Percentiles rank a stretch among this genome's conserved stretches.
phyloP scores from a whole-genome alignment of 2,797 vertebrate genomes.

The Enteromius treurensis region DNA sequence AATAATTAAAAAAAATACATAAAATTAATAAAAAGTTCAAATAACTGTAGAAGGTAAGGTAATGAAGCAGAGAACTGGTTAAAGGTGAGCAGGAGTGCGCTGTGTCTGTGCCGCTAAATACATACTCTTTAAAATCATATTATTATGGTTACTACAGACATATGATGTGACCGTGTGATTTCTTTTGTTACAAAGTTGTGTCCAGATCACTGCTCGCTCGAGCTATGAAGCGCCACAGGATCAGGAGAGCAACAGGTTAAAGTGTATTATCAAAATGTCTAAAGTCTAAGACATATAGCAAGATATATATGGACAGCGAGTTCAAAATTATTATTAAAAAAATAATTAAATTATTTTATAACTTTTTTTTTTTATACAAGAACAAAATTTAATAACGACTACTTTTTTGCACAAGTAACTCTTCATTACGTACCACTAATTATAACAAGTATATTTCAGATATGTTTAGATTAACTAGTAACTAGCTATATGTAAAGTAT shows the following conservation, averaged over 20 bases:
- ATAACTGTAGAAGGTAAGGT: not conserved
- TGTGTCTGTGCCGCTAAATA: not conserved
- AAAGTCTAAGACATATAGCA: too few relatives aligned
- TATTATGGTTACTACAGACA: not conserved
- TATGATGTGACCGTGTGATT: not conserved
- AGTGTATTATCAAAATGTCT: not conserved
- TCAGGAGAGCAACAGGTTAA: not conserved
- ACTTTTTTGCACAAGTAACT: not conserved
- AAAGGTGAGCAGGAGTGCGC: not conserved
- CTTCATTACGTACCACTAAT: not conserved
- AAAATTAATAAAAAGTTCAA: not conserved
- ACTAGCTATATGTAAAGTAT: not conserved
- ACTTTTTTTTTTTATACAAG: not conserved
- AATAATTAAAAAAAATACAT: too few relatives aligned
- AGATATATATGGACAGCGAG: not conserved
- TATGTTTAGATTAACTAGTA: not conserved
- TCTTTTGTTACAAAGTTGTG: not conserved
- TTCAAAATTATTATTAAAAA: not conserved
- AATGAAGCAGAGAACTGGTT: not conserved
- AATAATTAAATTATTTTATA: not conserved
- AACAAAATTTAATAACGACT: not conserved
- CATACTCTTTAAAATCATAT: not conserved
- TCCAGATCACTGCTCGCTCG: not conserved
- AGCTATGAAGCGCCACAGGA: not conserved
- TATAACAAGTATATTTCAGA: not conserved